These are phyloP conservation scores for Balearica regulorum DNA, from an alignment of 2,797 vertebrate species.

Conservation along the genomic window DNA sequence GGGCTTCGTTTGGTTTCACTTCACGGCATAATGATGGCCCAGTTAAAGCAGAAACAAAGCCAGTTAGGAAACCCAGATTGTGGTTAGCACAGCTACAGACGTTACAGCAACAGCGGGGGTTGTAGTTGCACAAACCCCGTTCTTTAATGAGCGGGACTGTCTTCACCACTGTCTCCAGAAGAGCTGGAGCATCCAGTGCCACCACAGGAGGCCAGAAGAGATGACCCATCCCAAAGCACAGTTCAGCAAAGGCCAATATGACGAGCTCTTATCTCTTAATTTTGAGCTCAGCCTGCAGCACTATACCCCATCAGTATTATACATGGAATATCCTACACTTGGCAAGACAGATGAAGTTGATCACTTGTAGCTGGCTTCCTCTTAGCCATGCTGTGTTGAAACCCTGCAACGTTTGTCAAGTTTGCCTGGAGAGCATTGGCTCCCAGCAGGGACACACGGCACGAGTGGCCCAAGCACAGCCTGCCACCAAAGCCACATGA, in stretches of 20 bases:
- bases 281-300: neutral
- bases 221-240: neutral
- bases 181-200: neutral
- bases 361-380: neutral
- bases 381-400: accelerated
- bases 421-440: neutral
- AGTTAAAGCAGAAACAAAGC: neutral
- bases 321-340: neutral
- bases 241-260: neutral
- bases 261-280: neutral
- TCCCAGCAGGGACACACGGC: neutral
- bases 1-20: neutral
- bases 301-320: neutral
- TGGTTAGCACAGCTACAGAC: neutral
- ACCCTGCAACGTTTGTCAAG: neutral
- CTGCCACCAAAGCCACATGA: accelerated
- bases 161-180: neutral
- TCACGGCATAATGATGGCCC: neutral
- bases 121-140: accelerated
- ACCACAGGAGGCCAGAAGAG: neutral
- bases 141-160: neutral
- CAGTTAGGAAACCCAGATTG: neutral
- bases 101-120: accelerated
- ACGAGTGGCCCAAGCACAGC: neutral
- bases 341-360: accelerated